These are phyloP conservation scores for Oscheius onirici DNA, from an alignment of 2,888 invertebrate genomes.

Conservation along the genomic window DNA sequence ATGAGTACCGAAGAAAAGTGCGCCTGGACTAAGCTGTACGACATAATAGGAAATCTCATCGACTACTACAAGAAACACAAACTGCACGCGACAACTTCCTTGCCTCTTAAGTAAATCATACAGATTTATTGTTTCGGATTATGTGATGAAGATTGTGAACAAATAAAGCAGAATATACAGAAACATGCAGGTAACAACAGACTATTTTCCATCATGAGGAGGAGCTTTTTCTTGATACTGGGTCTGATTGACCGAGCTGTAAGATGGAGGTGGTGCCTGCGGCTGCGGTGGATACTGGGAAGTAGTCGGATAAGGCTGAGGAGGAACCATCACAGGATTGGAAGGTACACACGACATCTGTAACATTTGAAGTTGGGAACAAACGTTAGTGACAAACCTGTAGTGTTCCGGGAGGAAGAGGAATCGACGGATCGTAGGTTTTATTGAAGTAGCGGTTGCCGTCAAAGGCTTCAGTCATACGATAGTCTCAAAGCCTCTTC, in stretches of 20 bases:
- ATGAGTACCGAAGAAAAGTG: constrained; percentile 43
- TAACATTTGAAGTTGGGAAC: background rate
- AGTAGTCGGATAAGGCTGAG: no score
- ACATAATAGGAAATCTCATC: constrained; percentile 61
- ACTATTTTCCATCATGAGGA: no score
- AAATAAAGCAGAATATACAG: no score
- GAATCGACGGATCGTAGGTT: constrained; percentile 16
- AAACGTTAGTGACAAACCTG: constrained; percentile 2
- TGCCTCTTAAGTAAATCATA: no score
- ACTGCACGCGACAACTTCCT: no score
- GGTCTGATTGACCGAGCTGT: background rate
- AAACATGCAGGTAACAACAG: no score
- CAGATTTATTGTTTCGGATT: no score
- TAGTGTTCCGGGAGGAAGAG: constrained; percentile 17
- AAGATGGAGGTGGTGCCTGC: background rate
- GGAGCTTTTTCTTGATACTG: no score
- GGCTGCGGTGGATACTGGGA: background rate
- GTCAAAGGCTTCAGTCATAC: constrained; percentile 20
- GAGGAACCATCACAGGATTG: no score
- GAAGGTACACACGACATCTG: no score
- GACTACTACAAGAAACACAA: constrained; percentile 31
- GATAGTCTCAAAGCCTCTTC: constrained; percentile 4
- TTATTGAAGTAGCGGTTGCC: constrained; percentile 23
- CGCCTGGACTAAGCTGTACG: constrained; percentile 60
- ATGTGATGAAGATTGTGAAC: no score